Percentiles rank a stretch among this genome's conserved stretches.
Evolutionary conservation across 1,140 invertebrate species (phyloP).

Genomic region (Neodiprion fabricii): DNA sequence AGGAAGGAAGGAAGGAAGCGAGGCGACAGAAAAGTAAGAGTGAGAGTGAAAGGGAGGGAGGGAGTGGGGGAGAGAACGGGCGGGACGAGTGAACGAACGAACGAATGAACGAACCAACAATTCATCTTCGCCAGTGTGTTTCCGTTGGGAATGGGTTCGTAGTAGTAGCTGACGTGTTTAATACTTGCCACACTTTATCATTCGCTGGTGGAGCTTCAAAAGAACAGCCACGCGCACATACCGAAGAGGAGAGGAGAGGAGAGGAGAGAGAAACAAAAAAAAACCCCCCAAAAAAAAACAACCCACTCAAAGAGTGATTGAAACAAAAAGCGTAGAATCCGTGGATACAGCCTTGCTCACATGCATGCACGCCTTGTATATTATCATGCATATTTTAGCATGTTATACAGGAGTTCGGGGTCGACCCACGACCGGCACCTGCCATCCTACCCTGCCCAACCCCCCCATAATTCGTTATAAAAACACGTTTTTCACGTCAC

Average conservation of each 20-base stretch:
- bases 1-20: too few species aligned
- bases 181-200: neutral
- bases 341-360: too few species aligned
- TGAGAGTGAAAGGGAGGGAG: too few species aligned
- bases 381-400: too few species aligned
- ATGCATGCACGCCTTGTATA: too few species aligned
- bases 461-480: too few species aligned
- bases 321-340: neutral
- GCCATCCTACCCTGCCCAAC: too few species aligned
- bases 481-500: too few species aligned
- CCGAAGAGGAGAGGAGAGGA: neutral
- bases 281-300: neutral
- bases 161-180: neutral
- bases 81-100: neutral
- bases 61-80: neutral
- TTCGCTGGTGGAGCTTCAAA: neutral
- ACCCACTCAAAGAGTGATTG: neutral
- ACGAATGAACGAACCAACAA: neutral
- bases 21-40: neutral
- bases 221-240: neutral
- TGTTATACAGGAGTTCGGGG: too few species aligned
- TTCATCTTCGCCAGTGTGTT: neutral
- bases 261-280: neutral
- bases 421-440: too few species aligned
- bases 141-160: neutral